Base-by-base conservation (phyloP, 2,888 invertebrate species). In the Abrostola triplasia region DNA sequence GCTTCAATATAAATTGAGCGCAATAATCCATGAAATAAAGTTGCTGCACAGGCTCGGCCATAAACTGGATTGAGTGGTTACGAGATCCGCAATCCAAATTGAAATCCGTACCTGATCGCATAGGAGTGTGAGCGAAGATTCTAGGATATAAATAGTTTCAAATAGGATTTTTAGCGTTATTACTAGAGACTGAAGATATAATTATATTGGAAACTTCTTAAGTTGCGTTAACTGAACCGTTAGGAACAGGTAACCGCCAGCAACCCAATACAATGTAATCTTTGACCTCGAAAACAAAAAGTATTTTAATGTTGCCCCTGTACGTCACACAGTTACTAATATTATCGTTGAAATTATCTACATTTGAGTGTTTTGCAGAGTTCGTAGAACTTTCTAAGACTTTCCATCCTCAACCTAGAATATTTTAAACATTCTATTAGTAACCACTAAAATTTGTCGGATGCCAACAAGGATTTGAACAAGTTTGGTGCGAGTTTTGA, bases 351-450 rank as follows among this genome's bases (percentile, higher is more conserved):
- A 51, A 59, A 54, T 50, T 7, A 54, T 42, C 41, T 54, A 54
- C 37, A 48, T 38, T 58, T 44, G 44, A 54, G 50, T 59, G 64
- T 64, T 64, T 68, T 59, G 57, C 73, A 64, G 13, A 12, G 47
- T 41, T 61, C 47, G 47, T 47, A n/a, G n/a, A n/a, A n/a, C n/a
- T n/a, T n/a, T n/a, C n/a, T n/a, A n/a, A n/a, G n/a, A n/a, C n/a
- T n/a, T n/a, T n/a, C n/a, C n/a, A n/a, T n/a, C n/a, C n/a, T n/a
- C n/a, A n/a, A n/a, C n/a, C n/a, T n/a, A n/a, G n/a, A n/a, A n/a
- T n/a, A n/a, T n/a, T n/a, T n/a, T n/a, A n/a, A n/a, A n/a, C n/a
- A n/a, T 36, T 57, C 4, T 24, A 24, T 24, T 24, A 24, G 4
- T 24, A 7, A 12, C 54, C 6, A 59, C 41, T 42, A 44, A 41